phyloP scores from a whole-genome alignment of 2,888 invertebrate species.

The Blastobasis lacticolella region DNA sequence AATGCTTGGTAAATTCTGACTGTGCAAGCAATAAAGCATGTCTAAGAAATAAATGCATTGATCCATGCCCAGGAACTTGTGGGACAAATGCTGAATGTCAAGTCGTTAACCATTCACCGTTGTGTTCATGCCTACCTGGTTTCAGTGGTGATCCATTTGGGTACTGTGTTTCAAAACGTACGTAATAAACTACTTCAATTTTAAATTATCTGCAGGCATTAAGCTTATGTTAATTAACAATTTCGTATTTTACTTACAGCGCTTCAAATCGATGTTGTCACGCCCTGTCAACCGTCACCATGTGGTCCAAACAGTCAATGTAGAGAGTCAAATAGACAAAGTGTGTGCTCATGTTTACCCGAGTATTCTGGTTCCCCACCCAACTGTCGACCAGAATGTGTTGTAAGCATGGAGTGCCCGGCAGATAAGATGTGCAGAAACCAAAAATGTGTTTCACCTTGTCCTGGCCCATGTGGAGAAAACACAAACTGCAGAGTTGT shows the following conservation, averaged over 20 bases:
- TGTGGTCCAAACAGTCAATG: constrained; percentile 79
- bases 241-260: constrained; percentile 2
- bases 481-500: constrained; percentile 81
- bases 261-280: constrained; percentile 40
- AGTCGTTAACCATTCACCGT: constrained; percentile 81
- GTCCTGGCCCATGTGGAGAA: constrained; percentile 81
- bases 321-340: constrained; percentile 71
- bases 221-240: background rate
- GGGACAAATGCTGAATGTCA: constrained; percentile 83
- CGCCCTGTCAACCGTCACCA: constrained; percentile 76
- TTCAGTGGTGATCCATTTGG: constrained; percentile 84
- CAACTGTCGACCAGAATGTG: constrained; percentile 82
- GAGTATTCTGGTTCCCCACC: constrained; percentile 80
- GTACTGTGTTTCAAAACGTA: constrained; percentile 65
- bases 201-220: background rate
- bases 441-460: constrained; percentile 82
- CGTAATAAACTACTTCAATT: constrained; percentile 16
- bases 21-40: constrained; percentile 82
- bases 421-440: constrained; percentile 78
- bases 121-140: constrained; percentile 78
- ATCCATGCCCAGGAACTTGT: constrained; percentile 87
- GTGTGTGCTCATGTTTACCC: constrained; percentile 81
- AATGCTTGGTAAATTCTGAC: constrained; percentile 82
- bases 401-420: constrained; percentile 80
- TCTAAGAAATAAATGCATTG: constrained; percentile 81